phyloP scores from a whole-genome alignment of 2,888 invertebrate species.

The Nemoura dubitans region DNA sequence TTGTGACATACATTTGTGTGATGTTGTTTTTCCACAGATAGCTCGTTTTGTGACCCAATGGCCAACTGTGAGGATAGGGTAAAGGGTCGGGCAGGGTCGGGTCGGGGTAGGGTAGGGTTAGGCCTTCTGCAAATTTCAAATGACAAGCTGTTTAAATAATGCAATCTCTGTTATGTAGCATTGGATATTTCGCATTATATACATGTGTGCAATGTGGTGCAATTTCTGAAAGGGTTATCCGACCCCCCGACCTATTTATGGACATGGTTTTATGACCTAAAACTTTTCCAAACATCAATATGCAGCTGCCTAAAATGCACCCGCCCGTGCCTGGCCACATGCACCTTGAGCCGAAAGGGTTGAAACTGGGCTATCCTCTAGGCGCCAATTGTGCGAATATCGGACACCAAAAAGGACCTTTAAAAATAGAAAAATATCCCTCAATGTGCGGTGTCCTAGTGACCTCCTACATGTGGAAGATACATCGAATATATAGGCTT shows the following conservation, averaged over 20 bases:
- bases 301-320: slow-evolving; percentile 31
- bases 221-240: slow-evolving; percentile 9
- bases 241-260: slow-evolving; percentile 20
- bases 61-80: not conserved
- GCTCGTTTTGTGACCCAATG: not conserved
- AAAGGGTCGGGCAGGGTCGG: not conserved
- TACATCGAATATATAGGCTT: not conserved
- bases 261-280: slow-evolving; percentile 29
- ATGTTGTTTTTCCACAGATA: not conserved
- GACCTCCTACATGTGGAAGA: slow-evolving; percentile 13
- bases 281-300: slow-evolving; percentile 7
- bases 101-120: too few relatives aligned
- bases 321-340: not conserved
- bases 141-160: not conserved
- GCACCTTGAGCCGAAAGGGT: slow-evolving; percentile 27
- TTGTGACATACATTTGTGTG: not conserved
- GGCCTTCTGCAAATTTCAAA: not conserved
- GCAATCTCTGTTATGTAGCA: not conserved
- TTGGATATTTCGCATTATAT: not conserved
- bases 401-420: not conserved
- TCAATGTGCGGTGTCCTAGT: slow-evolving; percentile 16
- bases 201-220: not conserved
- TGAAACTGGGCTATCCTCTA: not conserved
- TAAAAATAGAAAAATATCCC: slow-evolving; percentile 25
- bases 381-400: not conserved